Evolutionary conservation across 1,140 invertebrate species (phyloP), one percentile per base, ranked within the genome.

Genomic region (Cataglyphis hispanica): DNA sequence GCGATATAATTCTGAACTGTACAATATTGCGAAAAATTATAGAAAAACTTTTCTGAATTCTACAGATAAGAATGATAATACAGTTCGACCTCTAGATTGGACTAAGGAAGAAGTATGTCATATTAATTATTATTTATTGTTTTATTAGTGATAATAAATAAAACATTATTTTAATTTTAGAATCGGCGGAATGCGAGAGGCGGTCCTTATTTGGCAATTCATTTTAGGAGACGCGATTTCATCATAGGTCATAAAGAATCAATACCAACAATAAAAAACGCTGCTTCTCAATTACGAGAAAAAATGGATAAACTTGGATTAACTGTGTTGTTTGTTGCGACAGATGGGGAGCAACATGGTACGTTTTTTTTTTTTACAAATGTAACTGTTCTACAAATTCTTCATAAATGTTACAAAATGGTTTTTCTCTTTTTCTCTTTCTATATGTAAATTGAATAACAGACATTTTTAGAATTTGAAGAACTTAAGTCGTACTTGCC

Each of bases 201-300:
- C 86, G 97, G 97, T 0, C 97, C 97, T 11, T 99, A 98, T 93
- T 77, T 99, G 53, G 95, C 96, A 72, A 96, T 97, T 63, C 99
- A 99, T 95, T 96, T 98, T 91, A 96, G 98, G 93, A 95, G 99
- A 90, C 96, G 96, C 85, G 98, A 99, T 95, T 99, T 99, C 95
- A 92, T 98, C 1, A 94, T 95, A 56, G 96, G 96, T 19, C 95
- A 97, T 90, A 92, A 95, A 13, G 95, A 96, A 22, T 96, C 97
- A 78, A 95, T 98, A 13, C 98, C 98, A 50, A 96, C 96, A 37
- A 95, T 99, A 76, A 92, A 96, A 92, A 95, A 95, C 87, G 97
- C 98, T 31, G 97, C 97, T 4, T 93, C 95, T 89, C 98, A 98
- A 94, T 96, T 99, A 43, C 93, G 95, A 83, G 93, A 96, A 63